Evolutionary conservation across 2,797 vertebrate genomes (phyloP).

Genomic region (Babyrousa celebensis): DNA sequence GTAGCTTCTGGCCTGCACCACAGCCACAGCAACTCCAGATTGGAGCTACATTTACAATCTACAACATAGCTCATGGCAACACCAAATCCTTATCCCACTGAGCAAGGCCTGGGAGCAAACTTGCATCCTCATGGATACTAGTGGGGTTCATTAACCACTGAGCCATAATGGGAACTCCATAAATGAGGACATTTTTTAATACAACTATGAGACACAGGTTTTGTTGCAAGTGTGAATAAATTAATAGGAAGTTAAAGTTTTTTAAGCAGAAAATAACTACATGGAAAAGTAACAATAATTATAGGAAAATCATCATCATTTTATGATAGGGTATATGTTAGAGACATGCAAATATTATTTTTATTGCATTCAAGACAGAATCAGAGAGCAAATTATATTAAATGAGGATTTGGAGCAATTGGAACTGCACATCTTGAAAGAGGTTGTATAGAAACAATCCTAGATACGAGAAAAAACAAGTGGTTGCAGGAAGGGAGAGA

Average conservation of each 20-base stretch:
- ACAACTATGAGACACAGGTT: background rate
- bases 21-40: too few relatives aligned
- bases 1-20: too few relatives aligned
- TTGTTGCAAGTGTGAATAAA: background rate
- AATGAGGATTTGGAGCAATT: background rate
- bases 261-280: background rate
- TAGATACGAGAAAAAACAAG: too few relatives aligned
- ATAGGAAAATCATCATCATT: background rate
- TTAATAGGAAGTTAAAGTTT: background rate
- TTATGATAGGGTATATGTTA: background rate
- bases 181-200: too few relatives aligned
- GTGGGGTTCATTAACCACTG: too few relatives aligned
- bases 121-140: too few relatives aligned
- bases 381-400: background rate
- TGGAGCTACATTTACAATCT: too few relatives aligned
- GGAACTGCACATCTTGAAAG: background rate
- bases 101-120: too few relatives aligned
- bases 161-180: too few relatives aligned
- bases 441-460: background rate
- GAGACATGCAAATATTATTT: background rate
- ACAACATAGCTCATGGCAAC: too few relatives aligned
- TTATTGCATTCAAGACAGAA: background rate
- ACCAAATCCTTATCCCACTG: too few relatives aligned
- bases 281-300: background rate
- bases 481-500: too few relatives aligned